Base-by-base conservation (phyloP, 2,888 invertebrate genomes). In the Tenthredo distinguenda region DNA sequence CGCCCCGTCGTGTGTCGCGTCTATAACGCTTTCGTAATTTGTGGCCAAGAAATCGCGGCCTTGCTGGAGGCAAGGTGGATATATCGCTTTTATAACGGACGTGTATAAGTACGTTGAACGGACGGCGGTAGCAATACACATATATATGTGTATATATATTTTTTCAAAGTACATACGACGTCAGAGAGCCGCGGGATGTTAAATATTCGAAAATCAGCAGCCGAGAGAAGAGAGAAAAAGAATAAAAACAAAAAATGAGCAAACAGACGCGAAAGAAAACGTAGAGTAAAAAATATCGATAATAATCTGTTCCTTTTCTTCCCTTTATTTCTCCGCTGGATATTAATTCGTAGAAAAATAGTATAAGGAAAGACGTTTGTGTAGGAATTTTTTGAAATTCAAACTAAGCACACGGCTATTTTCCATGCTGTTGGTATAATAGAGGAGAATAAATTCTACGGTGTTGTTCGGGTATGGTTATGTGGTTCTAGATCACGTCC, bases 31-130 rank as follows among this genome's bases (percentile, higher is more conserved):
- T 83, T 83, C 83, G 83, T 83, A 83, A 84, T 84, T 72, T 90
- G 89, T 90, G 88, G 88, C 88, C 88, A 90, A 90, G 90, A 90
- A 91, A 91, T 90, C 89, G 88, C 90, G 91, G 90, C 91, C 91
- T 92, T 92, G 92, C 92, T 91, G 89, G 88, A 90, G 90, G 91
- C 91, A 91, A 91, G 91, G 91, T 91, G 88, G 88, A 88, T 88
- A 87, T 87, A 89, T 83, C 68, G 65, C 43, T 18, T 31, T 47
- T 47, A 77, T 77, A 77, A 77, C 77, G 77, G 34, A 68, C 31
- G 68, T 18, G 68, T 34, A 34, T 31, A 21, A 58, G n/a, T 7
- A 21, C 58, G 65, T 68, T 68, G 68, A 68, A 68, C 68, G 68
- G 5, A 21, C 55, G 55, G 55, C 55, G 6, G 55, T 55, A 7